Evolutionary conservation across 2,113 vertebrate genomes (phyloP), one percentile per base, ranked within the genome.

Genomic region (Xiphophorus maculatus): DNA sequence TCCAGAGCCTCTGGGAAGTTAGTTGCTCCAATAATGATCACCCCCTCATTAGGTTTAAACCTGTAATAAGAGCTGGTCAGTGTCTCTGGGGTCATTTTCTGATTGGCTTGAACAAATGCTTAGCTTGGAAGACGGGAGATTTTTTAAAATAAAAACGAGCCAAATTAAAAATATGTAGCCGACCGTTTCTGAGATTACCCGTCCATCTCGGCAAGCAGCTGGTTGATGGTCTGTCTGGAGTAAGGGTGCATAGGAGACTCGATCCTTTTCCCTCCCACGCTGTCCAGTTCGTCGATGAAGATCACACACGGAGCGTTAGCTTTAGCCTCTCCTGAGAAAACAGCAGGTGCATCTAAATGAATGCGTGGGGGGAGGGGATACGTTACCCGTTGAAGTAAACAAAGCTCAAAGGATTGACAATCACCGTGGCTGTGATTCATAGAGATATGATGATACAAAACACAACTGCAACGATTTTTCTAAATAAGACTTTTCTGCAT

Each of bases 241-340:
- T 99, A 99, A 0, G 98, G 98, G 88, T 99, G 98, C 97, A 99
- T 98, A 69, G 98, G 97, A 87, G 98, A 99, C 88, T 99, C 98
- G 48, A 99, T 97, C 91, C 98, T 96, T 89, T 99, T 99, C 42
- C 98, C 98, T 75, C 98, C 98, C 67, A 99, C 98, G 79, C 97
- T 99, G 92, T 99, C 98, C 89, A 99, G 88, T 84, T 99, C 98
- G 90, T 99, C 98, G 68, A 99, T 99, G 90, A 99, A 99, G 93
- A 99, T 97, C 90, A 99, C 98, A 58, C 98, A 99, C 1, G 98
- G 98, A 73, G 98, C 96, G 69, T 98, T 99, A 74, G 88, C 93
- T 94, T 99, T 99, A 79, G 97, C 98, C 91, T 99, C 97, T 71
- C 95, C 98, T 99, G 77, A 68, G 64, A 69, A 69, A 19, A 62